Evolutionary conservation across 2,113 vertebrate genomes (phyloP).

Genomic region (Hyperopisus bebe): DNA sequence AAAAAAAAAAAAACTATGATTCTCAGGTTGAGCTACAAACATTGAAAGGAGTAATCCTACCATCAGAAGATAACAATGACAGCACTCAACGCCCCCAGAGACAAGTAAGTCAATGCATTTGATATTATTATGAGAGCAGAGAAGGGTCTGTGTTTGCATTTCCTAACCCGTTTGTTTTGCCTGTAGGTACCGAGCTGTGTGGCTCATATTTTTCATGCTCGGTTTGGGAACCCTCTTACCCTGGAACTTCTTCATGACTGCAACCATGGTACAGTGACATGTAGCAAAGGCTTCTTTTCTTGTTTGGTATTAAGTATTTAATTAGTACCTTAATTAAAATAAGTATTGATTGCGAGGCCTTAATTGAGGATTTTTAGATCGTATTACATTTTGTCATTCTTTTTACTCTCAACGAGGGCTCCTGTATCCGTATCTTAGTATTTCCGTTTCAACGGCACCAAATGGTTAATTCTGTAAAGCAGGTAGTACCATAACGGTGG

Average conservation of each 20-base stretch:
- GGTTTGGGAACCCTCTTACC: conserved; percentile 81
- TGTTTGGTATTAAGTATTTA: background rate
- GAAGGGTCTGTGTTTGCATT: background rate
- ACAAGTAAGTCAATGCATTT: conserved; percentile 30
- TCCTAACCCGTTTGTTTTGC: background rate
- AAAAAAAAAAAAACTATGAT: background rate
- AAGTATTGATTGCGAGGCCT: background rate
- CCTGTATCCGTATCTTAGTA: background rate
- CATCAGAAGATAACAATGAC: conserved; percentile 21
- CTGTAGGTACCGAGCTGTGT: conserved; percentile 72
- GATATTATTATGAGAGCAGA: background rate
- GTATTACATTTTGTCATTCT: background rate
- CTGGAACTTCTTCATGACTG: conserved; percentile 96
- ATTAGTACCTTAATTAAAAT: background rate
- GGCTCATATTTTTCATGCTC: conserved; percentile 79
- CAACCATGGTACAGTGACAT: conserved; percentile 61
- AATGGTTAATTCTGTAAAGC: background rate
- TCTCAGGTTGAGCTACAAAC: background rate
- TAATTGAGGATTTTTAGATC: background rate
- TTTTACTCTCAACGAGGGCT: background rate
- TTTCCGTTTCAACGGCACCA: background rate
- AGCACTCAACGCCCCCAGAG: conserved; percentile 17
- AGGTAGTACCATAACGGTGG: background rate
- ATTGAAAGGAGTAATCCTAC: background rate
- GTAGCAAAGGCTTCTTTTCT: background rate